phyloP scores from a whole-genome alignment of 1,140 invertebrate species.

The Aphis gossypii region DNA sequence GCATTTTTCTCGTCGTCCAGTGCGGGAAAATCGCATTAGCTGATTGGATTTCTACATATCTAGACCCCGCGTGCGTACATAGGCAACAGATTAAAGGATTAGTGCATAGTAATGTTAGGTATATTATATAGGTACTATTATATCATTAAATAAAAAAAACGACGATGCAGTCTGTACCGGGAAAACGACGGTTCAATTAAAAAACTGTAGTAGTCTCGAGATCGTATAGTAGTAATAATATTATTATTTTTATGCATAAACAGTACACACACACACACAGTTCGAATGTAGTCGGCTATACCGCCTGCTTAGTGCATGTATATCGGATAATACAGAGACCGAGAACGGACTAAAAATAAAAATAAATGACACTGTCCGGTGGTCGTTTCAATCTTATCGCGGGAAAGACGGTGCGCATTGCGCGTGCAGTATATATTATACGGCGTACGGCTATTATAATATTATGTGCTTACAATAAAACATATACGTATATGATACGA shows the following conservation, averaged over 20 bases:
- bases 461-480: too few species aligned
- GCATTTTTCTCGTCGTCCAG: not conserved
- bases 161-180: too few species aligned
- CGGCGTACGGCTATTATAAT: too few species aligned
- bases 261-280: too few species aligned
- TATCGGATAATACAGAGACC: not conserved
- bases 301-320: not conserved
- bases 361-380: not conserved
- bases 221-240: too few species aligned
- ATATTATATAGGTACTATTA: not conserved
- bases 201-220: too few species aligned
- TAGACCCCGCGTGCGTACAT: not conserved
- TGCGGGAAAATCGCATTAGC: not conserved
- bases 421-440: not conserved
- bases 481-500: not conserved
- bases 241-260: too few species aligned
- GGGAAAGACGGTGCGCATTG: not conserved
- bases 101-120: not conserved
- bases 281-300: not conserved
- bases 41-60: not conserved
- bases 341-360: slow-evolving; percentile 11
- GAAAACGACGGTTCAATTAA: too few species aligned
- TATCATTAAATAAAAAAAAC: not conserved
- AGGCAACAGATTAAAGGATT: not conserved
- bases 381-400: slow-evolving; percentile 8